Evolutionary conservation across 1,140 invertebrate species (phyloP).

Genomic region (Drosophila rufa): DNA sequence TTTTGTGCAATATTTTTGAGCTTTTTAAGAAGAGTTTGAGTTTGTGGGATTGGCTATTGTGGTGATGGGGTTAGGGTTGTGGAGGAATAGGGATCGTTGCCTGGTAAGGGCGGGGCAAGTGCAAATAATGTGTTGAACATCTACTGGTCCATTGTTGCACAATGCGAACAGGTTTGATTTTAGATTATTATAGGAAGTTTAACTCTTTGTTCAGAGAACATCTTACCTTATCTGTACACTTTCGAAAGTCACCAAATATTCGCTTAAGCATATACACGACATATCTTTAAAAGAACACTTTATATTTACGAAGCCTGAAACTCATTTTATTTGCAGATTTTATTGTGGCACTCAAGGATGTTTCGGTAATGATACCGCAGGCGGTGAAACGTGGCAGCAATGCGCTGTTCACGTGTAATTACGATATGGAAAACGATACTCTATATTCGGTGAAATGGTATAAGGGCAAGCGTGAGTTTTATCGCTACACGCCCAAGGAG

Average conservation of each 20-base stretch:
- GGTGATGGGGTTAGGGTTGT: no score
- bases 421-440: slow-evolving; percentile 91
- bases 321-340: slow-evolving; percentile 76
- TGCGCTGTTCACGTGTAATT: slow-evolving; percentile 91
- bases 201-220: no score
- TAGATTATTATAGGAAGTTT: no score
- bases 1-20: no score
- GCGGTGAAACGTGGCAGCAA: slow-evolving; percentile 89
- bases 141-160: no score
- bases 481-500: slow-evolving; percentile 89
- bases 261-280: neutral
- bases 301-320: slow-evolving; percentile 18
- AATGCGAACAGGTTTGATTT: no score
- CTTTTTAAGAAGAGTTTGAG: no score
- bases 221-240: neutral
- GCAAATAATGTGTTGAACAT: no score
- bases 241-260: neutral
- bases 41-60: no score
- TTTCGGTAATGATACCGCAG: slow-evolving; percentile 89
- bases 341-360: slow-evolving; percentile 87
- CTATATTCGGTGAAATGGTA: slow-evolving; percentile 96
- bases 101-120: no score
- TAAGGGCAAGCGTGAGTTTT: slow-evolving; percentile 89
- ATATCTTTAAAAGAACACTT: slow-evolving; percentile 6
- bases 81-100: no score